Evolutionary conservation across 2,888 invertebrate genomes (phyloP), one percentile per base, ranked within the genome.

Genomic region (Enchytraeus crypticus): DNA sequence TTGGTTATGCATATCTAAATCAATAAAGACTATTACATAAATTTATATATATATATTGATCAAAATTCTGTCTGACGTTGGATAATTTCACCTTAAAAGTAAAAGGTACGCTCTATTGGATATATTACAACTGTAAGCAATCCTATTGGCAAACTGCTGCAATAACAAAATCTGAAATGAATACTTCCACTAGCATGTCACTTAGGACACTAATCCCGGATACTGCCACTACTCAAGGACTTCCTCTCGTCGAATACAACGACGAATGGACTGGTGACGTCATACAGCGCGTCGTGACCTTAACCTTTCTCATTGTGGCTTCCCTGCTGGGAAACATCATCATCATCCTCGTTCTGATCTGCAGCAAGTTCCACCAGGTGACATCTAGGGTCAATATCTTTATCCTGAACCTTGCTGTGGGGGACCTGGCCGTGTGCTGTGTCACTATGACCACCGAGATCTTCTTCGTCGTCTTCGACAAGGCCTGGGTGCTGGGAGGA

Each of bases 361-460:
- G 77, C 62, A 77, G 76, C 58, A 73, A 70, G 56, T 73, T 73
- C 59, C 68, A 76, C 49, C 74, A 75, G 53, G 69, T 77, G 30
- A 72, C 75, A 55, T 76, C 74, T 64, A 70, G 80, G 23, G 80
- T 80, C n/a, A 80, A 80, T 65, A 76, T 80, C 53, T 80, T 79
- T 69, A 80, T 80, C 60, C 72, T 80, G 32, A 77, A 80, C 66
- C 70, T 80, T 54, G 80, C 80, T 3, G 69, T 79, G 18, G 80
- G 80, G 0, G 80, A 81, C 66, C 68, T 81, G 33, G 73, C 78
- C 3, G 79, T 80, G 18, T 78, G 78, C 65, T 71, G 71, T 53
- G 73, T 77, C 53, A 79, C 79, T 5, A 80, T 80, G 79, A 76
- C 79, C n/a, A 78, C 78, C 2, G 80, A 80, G 63, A 74, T 80